A percentile compares a stretch with the other conserved stretches of the same genome.
These are phyloP conservation scores for Emydura subglobosa DNA, from an alignment of 2,113 vertebrate genomes.

Conservation along the genomic window DNA sequence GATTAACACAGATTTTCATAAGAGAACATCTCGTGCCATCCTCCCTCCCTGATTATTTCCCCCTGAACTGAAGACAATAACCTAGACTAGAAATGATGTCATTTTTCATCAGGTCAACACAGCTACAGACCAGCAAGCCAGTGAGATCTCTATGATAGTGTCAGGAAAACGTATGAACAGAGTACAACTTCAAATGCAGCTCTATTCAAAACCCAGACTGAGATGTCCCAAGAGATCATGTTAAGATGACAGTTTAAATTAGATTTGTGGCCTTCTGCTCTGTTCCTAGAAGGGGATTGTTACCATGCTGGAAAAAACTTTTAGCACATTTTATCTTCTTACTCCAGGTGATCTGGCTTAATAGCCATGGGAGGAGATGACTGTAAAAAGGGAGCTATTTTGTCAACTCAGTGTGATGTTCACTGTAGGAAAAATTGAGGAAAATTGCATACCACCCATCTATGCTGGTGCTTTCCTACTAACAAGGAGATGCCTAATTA, in stretches of 20 bases:
- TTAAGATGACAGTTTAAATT: constrained; percentile 27
- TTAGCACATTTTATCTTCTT: constrained; percentile 19
- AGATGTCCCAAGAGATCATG: constrained; percentile 4
- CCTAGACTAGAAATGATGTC: neutral
- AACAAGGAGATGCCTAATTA: neutral
- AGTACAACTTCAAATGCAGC: neutral
- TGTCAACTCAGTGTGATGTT: neutral
- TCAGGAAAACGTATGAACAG: constrained; percentile 32
- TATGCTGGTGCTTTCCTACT: neutral
- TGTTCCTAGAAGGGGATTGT: neutral
- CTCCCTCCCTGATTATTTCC: neutral
- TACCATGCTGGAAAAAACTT: neutral
- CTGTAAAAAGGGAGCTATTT: neutral
- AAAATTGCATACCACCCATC: neutral
- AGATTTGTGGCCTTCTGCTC: constrained; percentile 9
- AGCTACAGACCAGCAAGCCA: constrained; percentile 33
- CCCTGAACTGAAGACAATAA: neutral
- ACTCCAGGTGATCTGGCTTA: constrained; percentile 4
- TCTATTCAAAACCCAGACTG: neutral
- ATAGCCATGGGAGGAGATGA: neutral
- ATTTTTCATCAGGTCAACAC: constrained; percentile 27
- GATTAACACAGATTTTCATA: neutral
- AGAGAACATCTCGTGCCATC: neutral
- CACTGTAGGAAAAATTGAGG: constrained; percentile 3
- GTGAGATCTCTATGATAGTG: neutral